Percentiles rank a stretch among this genome's conserved stretches.
Evolutionary conservation across 2,113 vertebrate species (phyloP).

Genomic region (Tiliqua scincoides): DNA sequence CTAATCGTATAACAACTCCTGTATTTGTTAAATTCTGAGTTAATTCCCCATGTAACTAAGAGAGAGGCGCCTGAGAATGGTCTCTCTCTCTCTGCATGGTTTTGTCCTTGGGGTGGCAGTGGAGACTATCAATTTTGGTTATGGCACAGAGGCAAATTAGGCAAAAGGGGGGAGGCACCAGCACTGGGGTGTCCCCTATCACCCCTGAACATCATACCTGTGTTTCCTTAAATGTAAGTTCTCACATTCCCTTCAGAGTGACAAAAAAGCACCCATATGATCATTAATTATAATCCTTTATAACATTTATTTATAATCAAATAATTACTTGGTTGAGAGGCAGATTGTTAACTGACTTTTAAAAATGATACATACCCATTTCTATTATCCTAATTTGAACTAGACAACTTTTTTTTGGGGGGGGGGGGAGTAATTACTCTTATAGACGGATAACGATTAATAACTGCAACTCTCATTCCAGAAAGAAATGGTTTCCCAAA

Average conservation of each 20-base stretch:
- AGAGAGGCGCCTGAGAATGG: too few relatives aligned
- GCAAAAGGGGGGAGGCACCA: too few relatives aligned
- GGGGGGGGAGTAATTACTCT: neutral
- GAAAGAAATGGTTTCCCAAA: conserved; percentile 20
- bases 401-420: neutral
- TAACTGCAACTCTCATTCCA: neutral
- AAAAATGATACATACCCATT: neutral
- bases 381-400: neutral
- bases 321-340: neutral
- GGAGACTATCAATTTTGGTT: too few relatives aligned
- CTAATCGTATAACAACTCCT: too few relatives aligned
- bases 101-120: too few relatives aligned
- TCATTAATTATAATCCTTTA: neutral
- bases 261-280: neutral
- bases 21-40: too few relatives aligned
- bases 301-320: neutral
- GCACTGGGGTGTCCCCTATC: too few relatives aligned
- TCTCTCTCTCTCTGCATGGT: too few relatives aligned
- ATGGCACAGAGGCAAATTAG: too few relatives aligned
- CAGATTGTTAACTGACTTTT: neutral
- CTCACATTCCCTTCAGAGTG: neutral
- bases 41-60: too few relatives aligned
- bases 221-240: neutral
- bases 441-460: neutral
- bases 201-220: neutral